Base-by-base conservation (phyloP, 2,113 vertebrate genomes). In the Oryzias woworae region DNA sequence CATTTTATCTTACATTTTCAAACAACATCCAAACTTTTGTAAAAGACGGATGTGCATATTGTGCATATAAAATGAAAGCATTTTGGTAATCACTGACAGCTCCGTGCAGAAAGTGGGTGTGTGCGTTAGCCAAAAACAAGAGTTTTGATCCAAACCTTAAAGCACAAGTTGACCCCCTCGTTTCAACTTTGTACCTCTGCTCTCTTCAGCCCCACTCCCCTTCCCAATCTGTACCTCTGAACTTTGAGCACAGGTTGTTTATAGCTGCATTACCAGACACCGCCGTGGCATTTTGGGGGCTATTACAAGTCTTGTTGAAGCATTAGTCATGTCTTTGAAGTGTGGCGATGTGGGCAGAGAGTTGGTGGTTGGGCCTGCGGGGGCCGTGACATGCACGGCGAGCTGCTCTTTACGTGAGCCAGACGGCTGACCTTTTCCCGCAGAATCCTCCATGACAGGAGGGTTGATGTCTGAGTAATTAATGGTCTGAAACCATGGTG, bases 361-460 rank as follows among this genome's bases (percentile, higher is more conserved):
- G n/a, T 52, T 43, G 54, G 61, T 58, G 20, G 42, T 36, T 36
- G 73, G 61, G 61, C 51, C 7, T 5, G 53, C 45, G 42, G 66
- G 55, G 77, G 72, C 70, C 52, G 69, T 85, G 82, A 83, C 77
- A 79, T 42, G 77, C 82, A 84, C 80, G 79, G 82, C 5, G 53
- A 83, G 67, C 62, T 51, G 71, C 65, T 83, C 72, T 77, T 67
- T 69, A 73, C 75, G 50, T 15, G 14, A 72, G 69, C 72, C 83
- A 84, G 86, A 77, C 81, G 41, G 57, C 69, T 88, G 88, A 90
- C 87, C 86, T 89, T 91, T 90, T 81, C 73, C 62, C 53, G 51
- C 56, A 60, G 61, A 70, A 75, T 67, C 70, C 59, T 80, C 54
- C 4, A 18, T 1, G 36, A 59, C 50, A 24, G 60, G 53, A 85